Base-by-base conservation (phyloP, 2,888 invertebrate genomes). In the Conistra vaccinii region DNA sequence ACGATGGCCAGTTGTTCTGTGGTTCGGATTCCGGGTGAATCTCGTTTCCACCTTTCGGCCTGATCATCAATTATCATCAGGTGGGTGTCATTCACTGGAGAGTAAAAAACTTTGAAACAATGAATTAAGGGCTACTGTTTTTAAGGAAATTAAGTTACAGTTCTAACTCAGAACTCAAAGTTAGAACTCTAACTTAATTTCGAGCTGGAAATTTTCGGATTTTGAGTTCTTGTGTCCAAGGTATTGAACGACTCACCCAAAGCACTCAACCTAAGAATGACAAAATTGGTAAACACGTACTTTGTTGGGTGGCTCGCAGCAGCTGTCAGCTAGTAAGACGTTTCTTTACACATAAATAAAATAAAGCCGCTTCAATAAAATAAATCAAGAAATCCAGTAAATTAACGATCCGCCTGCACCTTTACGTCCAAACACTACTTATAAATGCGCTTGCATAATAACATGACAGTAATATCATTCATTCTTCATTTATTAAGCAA, bases 401-500 rank as follows among this genome's bases (percentile, higher is more conserved):
- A 73, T 71, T 62, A 42, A 17, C 42, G 20, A 71, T 23, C 23
- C 6, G 42, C 10, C 51, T 3, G 32, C n/a, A 7, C 14, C 12
- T 35, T 32, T 48, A 51, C 17, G 10, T 51, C 42, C 9, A 55
- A 42, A 62, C 3, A 71, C n/a, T 48, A 45, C 26, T 14, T 71
- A 69, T 57, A 51, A 73, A 74, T 81, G n/a, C 26, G 5, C 6
- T 53, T 51, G 10, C 20, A 29, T 75, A 20, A 67, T 66, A 70
- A 68, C 20, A 58, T 48, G 12, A n/a, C 48, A 42, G 26, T 39
- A 23, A 58, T 68, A 65, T 57, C 68, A 71, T 58, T 53, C 17
- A 71, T 84, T 65, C 60, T 67, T 63, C 32, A 70, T 67, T 45
- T 71, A 73, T 67, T 29, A 57, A 70, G 35, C 45, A 60, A 45